Percentiles rank a stretch among this genome's conserved stretches.
phyloP scores from a whole-genome alignment of 2,888 invertebrate species.

The Galerucella pusilla region DNA sequence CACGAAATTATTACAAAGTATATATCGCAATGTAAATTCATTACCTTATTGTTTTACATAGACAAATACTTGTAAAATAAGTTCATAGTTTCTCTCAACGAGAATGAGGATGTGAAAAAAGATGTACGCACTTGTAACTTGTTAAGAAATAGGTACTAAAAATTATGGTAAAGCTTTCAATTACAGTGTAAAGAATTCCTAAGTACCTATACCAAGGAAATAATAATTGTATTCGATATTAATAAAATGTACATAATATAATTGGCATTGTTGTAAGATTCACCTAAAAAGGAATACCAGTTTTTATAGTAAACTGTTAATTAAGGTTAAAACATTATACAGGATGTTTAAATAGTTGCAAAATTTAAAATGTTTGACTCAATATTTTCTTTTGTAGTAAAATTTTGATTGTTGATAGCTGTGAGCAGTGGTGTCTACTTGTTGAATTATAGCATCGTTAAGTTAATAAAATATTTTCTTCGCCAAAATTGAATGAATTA shows the following conservation, averaged over 20 bases:
- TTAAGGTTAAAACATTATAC: not conserved
- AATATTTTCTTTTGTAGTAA: no score
- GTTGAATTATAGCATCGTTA: no score
- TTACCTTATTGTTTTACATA: conserved; percentile 41
- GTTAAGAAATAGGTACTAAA: not conserved
- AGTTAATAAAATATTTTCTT: no score
- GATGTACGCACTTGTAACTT: not conserved
- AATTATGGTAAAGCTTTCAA: not conserved
- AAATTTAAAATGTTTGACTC: no score
- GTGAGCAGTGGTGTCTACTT: no score
- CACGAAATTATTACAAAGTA: conserved; percentile 38
- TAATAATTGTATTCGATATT: not conserved
- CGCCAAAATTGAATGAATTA: no score
- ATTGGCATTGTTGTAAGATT: not conserved
- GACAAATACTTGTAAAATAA: conserved; percentile 25
- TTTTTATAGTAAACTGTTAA: not conserved
- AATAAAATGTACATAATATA: conserved; percentile 6
- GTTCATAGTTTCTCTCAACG: conserved; percentile 27
- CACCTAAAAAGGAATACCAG: not conserved
- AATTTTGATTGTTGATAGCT: no score
- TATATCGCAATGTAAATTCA: conserved; percentile 33
- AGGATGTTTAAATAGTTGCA: not conserved
- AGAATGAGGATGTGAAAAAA: conserved; percentile 28
- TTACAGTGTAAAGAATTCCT: not conserved
- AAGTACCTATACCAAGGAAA: not conserved